Base-by-base conservation (phyloP, 2,888 invertebrate genomes). In the Odontothrips loti region DNA sequence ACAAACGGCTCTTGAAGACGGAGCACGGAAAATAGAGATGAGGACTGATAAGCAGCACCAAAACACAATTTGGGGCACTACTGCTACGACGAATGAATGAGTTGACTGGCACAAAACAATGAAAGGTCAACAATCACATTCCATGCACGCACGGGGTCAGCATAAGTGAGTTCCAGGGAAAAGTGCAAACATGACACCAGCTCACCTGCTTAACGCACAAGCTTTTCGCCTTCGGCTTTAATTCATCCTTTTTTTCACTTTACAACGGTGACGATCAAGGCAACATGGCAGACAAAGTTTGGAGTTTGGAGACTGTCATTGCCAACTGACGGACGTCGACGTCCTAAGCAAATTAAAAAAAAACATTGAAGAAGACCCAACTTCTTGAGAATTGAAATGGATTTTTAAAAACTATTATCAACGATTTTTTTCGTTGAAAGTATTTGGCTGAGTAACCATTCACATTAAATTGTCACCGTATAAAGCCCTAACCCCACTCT, bases 41-140 rank as follows among this genome's bases (percentile, higher is more conserved):
- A 75, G 9, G 27, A 75, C 27, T 23, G 23, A 27, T 75, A 11
- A 27, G 27, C 11, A 75, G 27, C 27, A 75, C 27, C 68, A 75
- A 75, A 75, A 75, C 68, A 75, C n/a, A 27, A 75, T 75, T 75
- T 75, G 23, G 27, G 68, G 27, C 68, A 27, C 23, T 75, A 75
- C 12, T 75, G 27, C 23, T 27, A n/a, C n/a, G 68, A 27, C 23
- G 27, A 75, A 75, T 75, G 27, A 75, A 75, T 75, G 68, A 27
- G 68, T 75, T 1, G 68, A 68, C 23, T 12, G 27, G 23, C n/a
- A 27, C 68, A 12, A 27, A 23, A 12, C 8, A 23, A 12, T 27
- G 68, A 75, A 27, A 3, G 12, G 27, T 27, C 20, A 20, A 58
- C 20, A 27, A 23, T 27, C 10, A 27, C 68, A 23, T 75, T 27